A percentile compares a stretch with the other conserved stretches of the same genome.
phyloP scores from a whole-genome alignment of 2,797 vertebrate species.

The Tenualosa thibaudeaui region DNA sequence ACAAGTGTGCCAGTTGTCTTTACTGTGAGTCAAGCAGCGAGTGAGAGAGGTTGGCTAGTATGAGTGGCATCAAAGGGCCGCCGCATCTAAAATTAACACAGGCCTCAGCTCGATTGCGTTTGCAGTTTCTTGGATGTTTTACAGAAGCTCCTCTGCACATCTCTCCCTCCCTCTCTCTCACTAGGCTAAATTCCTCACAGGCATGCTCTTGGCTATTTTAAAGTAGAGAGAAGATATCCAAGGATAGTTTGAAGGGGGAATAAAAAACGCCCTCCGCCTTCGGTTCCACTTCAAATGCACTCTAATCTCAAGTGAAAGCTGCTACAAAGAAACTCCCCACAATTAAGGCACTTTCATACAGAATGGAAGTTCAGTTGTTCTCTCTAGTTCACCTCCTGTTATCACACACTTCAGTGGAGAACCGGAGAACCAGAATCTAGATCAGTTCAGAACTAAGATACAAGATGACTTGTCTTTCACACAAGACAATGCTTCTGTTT shows the following conservation, averaged over 20 bases:
- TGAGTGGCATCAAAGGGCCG: background rate
- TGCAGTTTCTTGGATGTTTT: conserved; percentile 11
- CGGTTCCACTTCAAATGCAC: background rate
- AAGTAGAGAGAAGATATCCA: background rate
- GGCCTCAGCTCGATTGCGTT: background rate
- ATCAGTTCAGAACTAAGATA: background rate
- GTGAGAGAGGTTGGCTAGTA: background rate
- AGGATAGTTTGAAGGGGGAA: background rate
- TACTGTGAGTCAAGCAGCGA: background rate
- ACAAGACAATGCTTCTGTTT: conserved; percentile 5
- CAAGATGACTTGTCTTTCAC: conserved; percentile 4
- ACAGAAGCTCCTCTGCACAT: background rate
- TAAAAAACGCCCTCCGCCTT: background rate
- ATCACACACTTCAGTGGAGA: background rate
- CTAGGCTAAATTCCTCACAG: background rate
- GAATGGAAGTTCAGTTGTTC: background rate
- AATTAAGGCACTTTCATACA: background rate
- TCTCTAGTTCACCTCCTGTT: background rate
- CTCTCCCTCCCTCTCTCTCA: background rate
- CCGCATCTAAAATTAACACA: conserved; percentile 21
- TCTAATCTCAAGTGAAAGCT: background rate
- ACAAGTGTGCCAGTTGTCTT: background rate
- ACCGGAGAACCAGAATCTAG: background rate
- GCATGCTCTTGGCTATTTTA: conserved; percentile 7
- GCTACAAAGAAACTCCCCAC: background rate